Percentiles rank a stretch among this genome's conserved stretches.
Conservation (phyloP, 2,113 vertebrate genomes). For the Tichodroma muraria region DNA sequence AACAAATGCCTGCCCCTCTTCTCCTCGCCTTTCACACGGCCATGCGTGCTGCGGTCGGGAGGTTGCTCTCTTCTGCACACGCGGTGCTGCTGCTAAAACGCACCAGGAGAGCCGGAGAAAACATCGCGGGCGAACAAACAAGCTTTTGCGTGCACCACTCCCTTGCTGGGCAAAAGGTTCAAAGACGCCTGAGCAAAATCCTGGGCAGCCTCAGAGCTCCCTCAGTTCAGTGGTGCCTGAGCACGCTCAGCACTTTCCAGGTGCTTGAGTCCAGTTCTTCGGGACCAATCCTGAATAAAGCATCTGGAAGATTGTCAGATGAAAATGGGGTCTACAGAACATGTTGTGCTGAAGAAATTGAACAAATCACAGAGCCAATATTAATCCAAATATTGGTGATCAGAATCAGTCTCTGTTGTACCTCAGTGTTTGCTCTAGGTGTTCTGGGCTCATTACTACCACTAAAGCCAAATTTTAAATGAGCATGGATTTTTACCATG, state of each 20-base stretch:
- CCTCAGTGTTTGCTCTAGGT: background rate
- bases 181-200: background rate
- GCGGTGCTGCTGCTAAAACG: background rate
- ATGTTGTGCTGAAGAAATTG: background rate
- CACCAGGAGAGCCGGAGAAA: fast-evolving
- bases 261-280: background rate
- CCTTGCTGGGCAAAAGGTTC: background rate
- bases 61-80: too few relatives aligned
- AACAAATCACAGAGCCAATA: background rate
- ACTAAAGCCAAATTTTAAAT: background rate
- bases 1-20: background rate
- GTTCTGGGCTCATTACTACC: background rate
- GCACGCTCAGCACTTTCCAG: background rate
- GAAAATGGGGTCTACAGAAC: background rate
- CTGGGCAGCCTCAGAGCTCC: background rate
- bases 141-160: background rate
- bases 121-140: background rate
- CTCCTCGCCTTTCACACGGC: too few relatives aligned
- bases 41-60: background rate
- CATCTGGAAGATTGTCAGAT: background rate
- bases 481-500: background rate
- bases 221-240: background rate
- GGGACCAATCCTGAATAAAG: background rate
- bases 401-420: background rate
- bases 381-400: background rate